Conservation (phyloP, 2,797 vertebrate species). For the Ibycter americanus region DNA sequence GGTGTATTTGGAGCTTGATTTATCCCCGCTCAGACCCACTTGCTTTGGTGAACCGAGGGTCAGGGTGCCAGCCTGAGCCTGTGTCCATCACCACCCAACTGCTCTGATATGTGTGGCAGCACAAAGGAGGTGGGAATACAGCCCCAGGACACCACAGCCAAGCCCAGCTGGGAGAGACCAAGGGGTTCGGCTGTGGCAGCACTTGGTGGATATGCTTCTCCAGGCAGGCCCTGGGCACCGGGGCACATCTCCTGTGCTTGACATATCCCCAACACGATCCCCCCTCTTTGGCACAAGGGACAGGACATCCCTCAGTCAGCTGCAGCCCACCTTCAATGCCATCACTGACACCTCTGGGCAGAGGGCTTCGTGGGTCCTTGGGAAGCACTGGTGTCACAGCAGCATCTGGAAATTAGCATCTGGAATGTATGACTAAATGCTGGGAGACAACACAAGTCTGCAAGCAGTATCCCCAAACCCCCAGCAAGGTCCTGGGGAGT, state of each 20-base stretch:
- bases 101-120: background rate
- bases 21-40: background rate
- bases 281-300: background rate
- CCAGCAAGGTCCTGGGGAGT: background rate
- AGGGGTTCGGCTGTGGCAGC: background rate
- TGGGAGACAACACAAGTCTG: background rate
- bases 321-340: background rate
- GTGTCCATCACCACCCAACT: background rate
- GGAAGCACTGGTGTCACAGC: background rate
- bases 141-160: background rate
- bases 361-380: background rate
- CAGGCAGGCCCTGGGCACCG: rapidly evolving
- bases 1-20: background rate
- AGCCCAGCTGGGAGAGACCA: background rate
- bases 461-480: background rate
- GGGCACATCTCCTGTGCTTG: background rate
- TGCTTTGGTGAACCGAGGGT: background rate
- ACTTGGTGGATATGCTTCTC: background rate
- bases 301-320: background rate
- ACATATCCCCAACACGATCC: background rate
- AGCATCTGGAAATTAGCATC: background rate
- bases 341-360: rapidly evolving
- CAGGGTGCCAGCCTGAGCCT: background rate
- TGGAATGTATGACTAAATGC: background rate
- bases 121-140: background rate